Percentiles rank a stretch among this genome's conserved stretches.
Conservation (phyloP, 2,113 vertebrate genomes). For the Tympanuchus pallidicinctus region DNA sequence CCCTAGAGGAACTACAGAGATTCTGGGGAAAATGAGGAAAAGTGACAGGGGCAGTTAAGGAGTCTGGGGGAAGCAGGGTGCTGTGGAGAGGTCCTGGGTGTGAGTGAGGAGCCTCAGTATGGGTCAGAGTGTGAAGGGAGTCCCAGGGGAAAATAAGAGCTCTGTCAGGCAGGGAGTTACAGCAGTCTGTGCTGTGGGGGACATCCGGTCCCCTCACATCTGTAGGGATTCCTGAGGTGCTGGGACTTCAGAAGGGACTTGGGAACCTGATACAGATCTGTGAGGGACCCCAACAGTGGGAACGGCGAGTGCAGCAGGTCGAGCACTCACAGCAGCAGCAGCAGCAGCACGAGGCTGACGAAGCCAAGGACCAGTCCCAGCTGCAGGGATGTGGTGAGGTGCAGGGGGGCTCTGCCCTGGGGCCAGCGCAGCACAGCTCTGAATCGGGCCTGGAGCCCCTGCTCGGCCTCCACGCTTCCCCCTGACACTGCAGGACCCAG, state of each 20-base stretch:
- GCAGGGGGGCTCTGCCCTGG: accelerated
- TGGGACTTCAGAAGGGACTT: background rate
- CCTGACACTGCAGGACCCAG: slow-evolving; percentile 7
- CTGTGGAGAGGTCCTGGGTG: background rate
- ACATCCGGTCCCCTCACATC: background rate
- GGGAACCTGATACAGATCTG: background rate
- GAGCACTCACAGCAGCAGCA: slow-evolving; percentile 40
- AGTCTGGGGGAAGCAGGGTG: background rate
- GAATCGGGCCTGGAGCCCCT: background rate
- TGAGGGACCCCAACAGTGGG: background rate
- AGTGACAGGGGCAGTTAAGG: background rate
- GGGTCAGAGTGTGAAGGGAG: background rate
- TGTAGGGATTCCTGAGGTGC: background rate
- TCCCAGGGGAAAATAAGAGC: background rate
- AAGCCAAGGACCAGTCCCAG: background rate
- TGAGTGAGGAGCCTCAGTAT: background rate
- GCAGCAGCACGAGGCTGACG: background rate
- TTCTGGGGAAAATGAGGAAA: background rate
- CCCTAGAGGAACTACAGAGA: background rate
- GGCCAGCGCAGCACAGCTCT: background rate
- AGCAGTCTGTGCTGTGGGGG: background rate
- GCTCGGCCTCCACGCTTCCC: background rate
- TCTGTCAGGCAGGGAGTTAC: background rate
- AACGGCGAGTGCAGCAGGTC: background rate
- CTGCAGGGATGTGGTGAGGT: accelerated